Evolutionary conservation across 2,113 vertebrate species (phyloP), one percentile per base, ranked within the genome.

Genomic region (Myotis davidii): DNA sequence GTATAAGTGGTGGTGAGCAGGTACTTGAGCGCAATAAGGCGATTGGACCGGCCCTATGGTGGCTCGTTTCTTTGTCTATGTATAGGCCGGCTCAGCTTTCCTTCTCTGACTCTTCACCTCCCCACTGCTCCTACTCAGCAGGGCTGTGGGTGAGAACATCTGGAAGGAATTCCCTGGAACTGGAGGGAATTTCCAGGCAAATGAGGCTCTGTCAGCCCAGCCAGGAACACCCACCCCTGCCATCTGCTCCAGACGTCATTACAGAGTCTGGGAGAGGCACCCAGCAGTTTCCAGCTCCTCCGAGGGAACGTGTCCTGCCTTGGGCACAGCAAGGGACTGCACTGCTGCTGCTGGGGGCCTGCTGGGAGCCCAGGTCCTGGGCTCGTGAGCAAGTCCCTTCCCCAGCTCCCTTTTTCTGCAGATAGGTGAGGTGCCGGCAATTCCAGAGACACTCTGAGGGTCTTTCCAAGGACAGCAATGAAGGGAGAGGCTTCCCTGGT

Each of bases 91-190:
- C 81, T 94, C 52, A 37, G 82, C 79, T 81, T 50, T 37, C 48
- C 34, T 45, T 77, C 59, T 16, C 25, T 21, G 11, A 50, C 82
- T 94, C 23, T 77, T 86, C 9, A 32, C 67, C 88, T 91, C 65
- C 76, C 61, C 20, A 6, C 34, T 37, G 39, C 39, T 93, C 64
- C 56, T 42, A 25, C 81, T 82, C 88, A 90, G 78, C n/a, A 25
- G 3, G 72, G 67, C 82, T 83, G 95, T 89, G 85, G 85, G 85
- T 79, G 88, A 95, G 90, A 97, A 98, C 97, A 97, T 97, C 97
- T 97, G 97, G 97, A 92, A 92, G 88, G 97, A 69, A 95, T 92
- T 96, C 95, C 97, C 96, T 94, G 90, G 59, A 88, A 95, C 61
- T 64, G 72, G 85, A 93, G 94, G 94, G 88, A 94, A 92, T 94